Base-by-base conservation (phyloP, 2,113 vertebrate genomes). In the Sceloporus undulatus region DNA sequence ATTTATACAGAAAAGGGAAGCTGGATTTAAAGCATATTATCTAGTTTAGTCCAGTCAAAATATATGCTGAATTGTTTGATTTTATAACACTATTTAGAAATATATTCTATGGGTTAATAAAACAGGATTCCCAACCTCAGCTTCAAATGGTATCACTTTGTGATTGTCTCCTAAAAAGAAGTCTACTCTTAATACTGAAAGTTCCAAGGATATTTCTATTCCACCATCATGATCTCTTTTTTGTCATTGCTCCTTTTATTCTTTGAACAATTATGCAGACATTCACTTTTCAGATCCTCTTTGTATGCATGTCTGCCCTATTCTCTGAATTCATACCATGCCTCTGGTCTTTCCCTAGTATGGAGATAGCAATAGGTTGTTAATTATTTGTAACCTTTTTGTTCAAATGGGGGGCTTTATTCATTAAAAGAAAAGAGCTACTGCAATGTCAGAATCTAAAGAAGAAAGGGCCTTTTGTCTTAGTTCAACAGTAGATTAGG, bases 331-430 rank as follows among this genome's bases (percentile, higher is more conserved):
- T 80, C 48, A 87, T 70, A 38, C 73, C 40, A 29, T 65, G 56
- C 52, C 29, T 56, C 79, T 78, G 34, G 73, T 42, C 84, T 54
- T 70, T 77, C 68, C 40, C 79, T 82, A 70, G 70, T 34, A 16
- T 19, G 23, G 73, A 27, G 71, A 40, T 7, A 48, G 68, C 2
- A 54, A 52, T 68, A 48, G 52, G 21, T 79, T 86, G 54, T 91
- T 89, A 79, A 91, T 87, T 84, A 87, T 87, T 86, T 82, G 40
- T 83, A 68, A 38, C 52, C 9, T 79, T 81, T 59, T 85, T 80
- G 84, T 79, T 68, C 81, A 71, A 83, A 86, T 74, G 48, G 6
- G 18, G 29, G 16, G 68, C 79, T 89, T 84, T 89, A 87, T 88
- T 74, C 77, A 66, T 87, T 74, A 87, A n/a, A 70, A 80, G 79